Base-by-base conservation (phyloP, 2,888 invertebrate genomes). In the Anorthoa munda region DNA sequence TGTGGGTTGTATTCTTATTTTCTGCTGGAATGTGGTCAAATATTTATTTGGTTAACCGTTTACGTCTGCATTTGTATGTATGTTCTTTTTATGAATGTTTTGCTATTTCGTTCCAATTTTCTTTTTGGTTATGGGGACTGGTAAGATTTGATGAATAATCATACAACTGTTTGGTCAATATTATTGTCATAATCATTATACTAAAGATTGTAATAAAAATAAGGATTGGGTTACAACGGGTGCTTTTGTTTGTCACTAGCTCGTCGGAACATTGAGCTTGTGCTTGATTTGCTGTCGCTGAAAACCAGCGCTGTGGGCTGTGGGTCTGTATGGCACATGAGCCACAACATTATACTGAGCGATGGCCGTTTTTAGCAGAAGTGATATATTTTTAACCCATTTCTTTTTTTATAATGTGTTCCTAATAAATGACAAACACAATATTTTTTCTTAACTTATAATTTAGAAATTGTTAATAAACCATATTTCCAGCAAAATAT, bases 1-100 rank as follows among this genome's bases (percentile, higher is more conserved):
- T 93, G 90, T 90, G 92, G 88, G 87, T 89, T 90, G 90, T 89
- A 89, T 90, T 88, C 87, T 88, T 90, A 87, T 85, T 91, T 91
- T 92, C 90, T 89, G 84, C 78, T 80, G 82, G 84, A 87, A 89
- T 82, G 74, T 81, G 75, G 79, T 83, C 77, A 75, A 75, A 76
- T 68, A 65, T 82, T 65, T 75, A 45, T 75, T 72, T 60, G 58
- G 55, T 73, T 69, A 65, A 82, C 74, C 72, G 45, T 77, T 76
- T 79, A 73, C n/a, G 66, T 64, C 51, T 9, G 21, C 56, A 61
- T 66, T 58, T 48, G 51, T 66, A 46, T 50, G 53, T 45, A 26
- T 26, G 2, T 4, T 26, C 2, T 71, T 72, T 76, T 72, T 78
- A 78, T 63, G 51, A 7, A 53, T 50, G 17, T 50, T 48, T 46